Base-by-base conservation (phyloP, 92 coral and sea anemone species). In the Phymanthus crucifer region DNA sequence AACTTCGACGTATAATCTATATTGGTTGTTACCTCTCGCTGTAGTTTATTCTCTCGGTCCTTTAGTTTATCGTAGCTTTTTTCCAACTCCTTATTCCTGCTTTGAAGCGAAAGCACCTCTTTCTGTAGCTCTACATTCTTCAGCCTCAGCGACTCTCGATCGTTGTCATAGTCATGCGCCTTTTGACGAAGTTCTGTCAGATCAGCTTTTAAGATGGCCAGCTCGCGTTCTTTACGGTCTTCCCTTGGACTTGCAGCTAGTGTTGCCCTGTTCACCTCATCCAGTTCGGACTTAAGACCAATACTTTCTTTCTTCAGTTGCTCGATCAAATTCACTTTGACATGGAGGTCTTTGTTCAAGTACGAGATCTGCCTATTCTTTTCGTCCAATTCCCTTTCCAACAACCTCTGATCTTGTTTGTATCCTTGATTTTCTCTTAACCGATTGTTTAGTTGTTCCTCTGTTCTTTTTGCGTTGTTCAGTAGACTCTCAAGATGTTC, bases 291-390 rank as follows among this genome's bases (percentile, higher is more conserved):
- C 65, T 71, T 94, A 13, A 93, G 95, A 1, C 85, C 80, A 29
- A 66, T 81, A 73, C 83, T 93, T 52, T 95, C 99, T 79, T 89
- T 81, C 48, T 95, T 94, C 56, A 89, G 80, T 69, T 88, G 95
- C 43, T 90, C 88, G 27, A 90, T 68, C 4, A 91, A 82, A 40
- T 78, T 80, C 46, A 85, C 94, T 70, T 87, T 93, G 37, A 71
- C 40, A 13, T 69, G 56, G 31, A 79, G 31, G n/a, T 85, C 97
- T 80, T 83, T 92, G 23, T 61, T 86, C 31, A 88, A 72, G 48
- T 89, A 84, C n/a, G 91, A 92, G 10, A 95, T 66, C 74, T 87
- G 89, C 31, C 86, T 89, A 6, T 72, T 66, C 58, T 81, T 86
- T 33, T 93, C 94, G 29, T 90, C 91, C 27, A 93, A 66, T 10